Evolutionary conservation across 2,113 vertebrate species (phyloP), one percentile per base, ranked within the genome.

Genomic region (Leptosomus discolor): DNA sequence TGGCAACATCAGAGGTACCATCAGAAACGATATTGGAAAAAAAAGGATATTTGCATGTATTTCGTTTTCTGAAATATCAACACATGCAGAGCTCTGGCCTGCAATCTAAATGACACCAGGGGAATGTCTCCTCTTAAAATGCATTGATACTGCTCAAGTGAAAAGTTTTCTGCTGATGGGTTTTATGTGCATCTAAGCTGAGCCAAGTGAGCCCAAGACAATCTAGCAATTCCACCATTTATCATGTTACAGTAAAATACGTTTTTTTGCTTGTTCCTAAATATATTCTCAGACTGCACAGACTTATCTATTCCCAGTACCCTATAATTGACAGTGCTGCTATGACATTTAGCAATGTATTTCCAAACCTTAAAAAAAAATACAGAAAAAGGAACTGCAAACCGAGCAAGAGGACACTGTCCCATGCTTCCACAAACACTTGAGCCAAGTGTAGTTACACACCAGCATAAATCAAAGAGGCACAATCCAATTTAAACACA

Each of bases 401-500:
- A 63, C 41, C 51, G 29, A 85, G 34, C 2, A 3, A 43, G 18
- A 87, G 15, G 51, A 69, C 71, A 70, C 39, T 67, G 68, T 48
- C 73, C n/a, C 23, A 0, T 30, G 23, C 77, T 85, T 63, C 73
- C 73, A 71, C 26, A 37, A 61, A 81, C 57, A 89, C 65, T 80
- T 16, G 68, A 94, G 80, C 60, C 0, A 8, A 79, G 43, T 8
- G 13, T 46, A 61, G 75, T 95, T 76, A 68, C 63, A 90, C 30
- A 48, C 30, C 32, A 57, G 45, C 86, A 94, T 94, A 95, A 95
- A 97, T 96, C 96, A 96, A 95, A 69, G 27, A 45, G 70, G 84
- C 88, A 84, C 76, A 97, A 96, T 94, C 89, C 92, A 92, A 94
- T 97, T 95, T 80, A 91, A 95, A 92, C 58, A 83, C 1, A 3